Evolutionary conservation across 2,113 vertebrate genomes (phyloP).

Genomic region (Muntiacus muntjak): DNA sequence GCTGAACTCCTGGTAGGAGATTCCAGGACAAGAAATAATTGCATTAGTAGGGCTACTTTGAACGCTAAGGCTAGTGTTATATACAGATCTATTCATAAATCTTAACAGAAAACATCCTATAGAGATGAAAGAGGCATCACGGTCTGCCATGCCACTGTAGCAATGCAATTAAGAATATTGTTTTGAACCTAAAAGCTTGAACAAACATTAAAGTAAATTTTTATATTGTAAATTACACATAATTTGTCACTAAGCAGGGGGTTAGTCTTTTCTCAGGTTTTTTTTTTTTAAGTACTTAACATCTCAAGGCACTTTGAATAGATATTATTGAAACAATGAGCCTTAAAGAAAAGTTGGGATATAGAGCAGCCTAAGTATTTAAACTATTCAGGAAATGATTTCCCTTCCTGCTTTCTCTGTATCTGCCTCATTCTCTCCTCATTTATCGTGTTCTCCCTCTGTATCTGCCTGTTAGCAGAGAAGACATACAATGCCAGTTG

Average conservation of each 20-base stretch:
- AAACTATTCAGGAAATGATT: background rate
- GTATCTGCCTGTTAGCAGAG: background rate
- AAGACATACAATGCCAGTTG: background rate
- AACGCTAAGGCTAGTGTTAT: background rate
- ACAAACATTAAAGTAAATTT: background rate
- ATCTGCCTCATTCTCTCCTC: background rate
- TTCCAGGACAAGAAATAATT: background rate
- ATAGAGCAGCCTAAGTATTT: no score
- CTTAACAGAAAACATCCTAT: background rate
- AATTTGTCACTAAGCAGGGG: background rate
- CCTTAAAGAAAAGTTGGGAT: background rate
- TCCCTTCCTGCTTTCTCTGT: background rate
- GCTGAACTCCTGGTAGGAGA: background rate
- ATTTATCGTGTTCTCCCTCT: background rate
- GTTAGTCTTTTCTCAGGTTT: background rate
- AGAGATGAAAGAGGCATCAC: background rate
- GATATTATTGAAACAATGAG: background rate
- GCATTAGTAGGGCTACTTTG: background rate
- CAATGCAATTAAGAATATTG: background rate
- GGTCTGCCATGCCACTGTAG: background rate
- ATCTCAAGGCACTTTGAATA: background rate
- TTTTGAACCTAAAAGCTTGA: background rate
- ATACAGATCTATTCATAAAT: background rate
- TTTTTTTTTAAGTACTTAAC: background rate
- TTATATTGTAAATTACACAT: background rate